phyloP scores from a whole-genome alignment of 2,113 vertebrate species.

The Monarcha castaneiventris region DNA sequence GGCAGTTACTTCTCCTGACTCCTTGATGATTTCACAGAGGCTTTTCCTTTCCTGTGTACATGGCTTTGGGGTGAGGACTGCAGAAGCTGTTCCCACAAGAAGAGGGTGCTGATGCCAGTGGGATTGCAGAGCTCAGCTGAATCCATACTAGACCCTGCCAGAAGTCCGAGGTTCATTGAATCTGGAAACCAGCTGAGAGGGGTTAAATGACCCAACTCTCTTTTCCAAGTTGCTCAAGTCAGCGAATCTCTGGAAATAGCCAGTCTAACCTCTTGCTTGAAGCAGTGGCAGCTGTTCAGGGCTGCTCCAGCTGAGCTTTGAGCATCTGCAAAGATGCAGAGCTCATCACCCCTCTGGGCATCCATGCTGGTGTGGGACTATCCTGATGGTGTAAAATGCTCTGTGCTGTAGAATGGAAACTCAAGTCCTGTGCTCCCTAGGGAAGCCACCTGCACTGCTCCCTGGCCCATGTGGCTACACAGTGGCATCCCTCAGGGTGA shows the following conservation, averaged over 20 bases:
- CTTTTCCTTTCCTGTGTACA: background rate
- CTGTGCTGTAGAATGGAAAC: background rate
- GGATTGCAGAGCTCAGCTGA: background rate
- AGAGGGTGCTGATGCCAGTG: background rate
- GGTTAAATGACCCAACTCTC: background rate
- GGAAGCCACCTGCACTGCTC: background rate
- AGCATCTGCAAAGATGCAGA: background rate
- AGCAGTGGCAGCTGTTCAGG: background rate
- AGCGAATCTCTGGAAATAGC: background rate
- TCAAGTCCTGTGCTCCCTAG: background rate
- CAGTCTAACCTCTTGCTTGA: background rate
- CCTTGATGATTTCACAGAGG: background rate
- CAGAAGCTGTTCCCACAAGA: background rate
- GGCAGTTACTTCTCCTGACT: background rate
- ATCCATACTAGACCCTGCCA: background rate
- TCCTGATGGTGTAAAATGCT: background rate
- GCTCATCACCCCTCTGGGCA: background rate
- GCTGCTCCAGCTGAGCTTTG: background rate
- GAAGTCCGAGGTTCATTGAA: background rate
- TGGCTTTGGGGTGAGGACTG: background rate
- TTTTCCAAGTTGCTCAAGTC: fast-evolving
- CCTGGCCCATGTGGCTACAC: fast-evolving
- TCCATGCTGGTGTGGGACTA: background rate
- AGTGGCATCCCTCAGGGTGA: background rate
- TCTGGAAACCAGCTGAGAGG: background rate